A percentile compares a stretch with the other conserved stretches of the same genome.
Conservation (phyloP, 1,140 invertebrate species). For the Ostrea denselamellosa region DNA sequence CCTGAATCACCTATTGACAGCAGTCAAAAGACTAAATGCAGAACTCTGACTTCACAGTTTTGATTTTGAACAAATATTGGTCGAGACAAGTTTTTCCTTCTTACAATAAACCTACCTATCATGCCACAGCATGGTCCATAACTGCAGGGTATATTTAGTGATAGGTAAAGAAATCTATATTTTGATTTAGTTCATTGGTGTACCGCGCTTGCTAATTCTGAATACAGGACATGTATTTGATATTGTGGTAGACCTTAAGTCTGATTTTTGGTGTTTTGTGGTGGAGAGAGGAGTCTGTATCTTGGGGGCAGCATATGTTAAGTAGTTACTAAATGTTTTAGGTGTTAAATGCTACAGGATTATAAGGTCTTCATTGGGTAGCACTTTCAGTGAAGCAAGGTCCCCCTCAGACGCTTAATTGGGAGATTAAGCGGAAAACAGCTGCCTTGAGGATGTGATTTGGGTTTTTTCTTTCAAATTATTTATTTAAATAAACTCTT, state of each 20-base stretch:
- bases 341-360: background rate
- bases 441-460: constrained; percentile 20
- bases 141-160: background rate
- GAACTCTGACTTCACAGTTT: background rate
- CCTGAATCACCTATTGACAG: background rate
- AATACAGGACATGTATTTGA: background rate
- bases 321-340: background rate
- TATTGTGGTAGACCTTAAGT: constrained; percentile 14
- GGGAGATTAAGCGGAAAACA: background rate
- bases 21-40: background rate
- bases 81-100: constrained; percentile 2
- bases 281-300: background rate
- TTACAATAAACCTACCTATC: background rate
- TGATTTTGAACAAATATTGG: background rate
- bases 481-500: no score
- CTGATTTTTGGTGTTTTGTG: constrained; percentile 26
- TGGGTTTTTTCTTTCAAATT: background rate
- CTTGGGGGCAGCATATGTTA: background rate
- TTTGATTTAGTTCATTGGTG: background rate
- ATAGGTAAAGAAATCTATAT: background rate
- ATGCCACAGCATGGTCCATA: background rate
- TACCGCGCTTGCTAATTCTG: constrained; percentile 1
- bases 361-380: background rate
- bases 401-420: background rate
- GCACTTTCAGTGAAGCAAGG: background rate